These are phyloP conservation scores for Agonopterix heracliana DNA, from an alignment of 2,888 invertebrate genomes.

Conservation along the genomic window DNA sequence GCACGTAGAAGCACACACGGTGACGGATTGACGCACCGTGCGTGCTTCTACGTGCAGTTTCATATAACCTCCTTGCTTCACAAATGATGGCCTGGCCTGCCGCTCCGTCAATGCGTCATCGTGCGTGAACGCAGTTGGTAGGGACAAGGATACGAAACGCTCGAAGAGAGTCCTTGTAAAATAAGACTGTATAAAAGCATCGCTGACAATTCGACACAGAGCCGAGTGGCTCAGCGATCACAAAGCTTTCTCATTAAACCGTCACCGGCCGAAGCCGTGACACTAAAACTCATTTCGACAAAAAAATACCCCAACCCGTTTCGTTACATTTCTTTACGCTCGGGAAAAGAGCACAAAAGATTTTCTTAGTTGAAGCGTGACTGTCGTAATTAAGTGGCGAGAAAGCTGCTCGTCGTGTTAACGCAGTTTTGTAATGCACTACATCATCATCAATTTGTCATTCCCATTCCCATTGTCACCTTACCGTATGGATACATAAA, in stretches of 20 bases:
- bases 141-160: constrained; percentile 12
- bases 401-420: constrained; percentile 9
- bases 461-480: constrained; percentile 4
- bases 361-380: constrained; percentile 72
- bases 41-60: no score
- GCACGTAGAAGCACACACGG: no score
- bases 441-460: constrained; percentile 12
- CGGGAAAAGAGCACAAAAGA: constrained; percentile 70
- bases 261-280: constrained; percentile 64
- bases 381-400: constrained; percentile 69
- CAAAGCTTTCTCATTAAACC: constrained; percentile 74
- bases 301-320: constrained; percentile 58
- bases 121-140: no score
- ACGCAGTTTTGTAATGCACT: constrained; percentile 7
- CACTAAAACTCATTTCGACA: constrained; percentile 67
- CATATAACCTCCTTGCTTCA: no score
- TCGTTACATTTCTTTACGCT: constrained; percentile 67
- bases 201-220: constrained; percentile 67
- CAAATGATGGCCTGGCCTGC: no score
- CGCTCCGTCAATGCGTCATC: no score
- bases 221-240: constrained; percentile 58
- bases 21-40: no score
- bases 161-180: constrained; percentile 43
- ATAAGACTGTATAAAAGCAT: constrained; percentile 48
- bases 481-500: constrained; percentile 6